Evolutionary conservation across 2,113 vertebrate genomes (phyloP).

Genomic region (Lethenteron reissneri): DNA sequence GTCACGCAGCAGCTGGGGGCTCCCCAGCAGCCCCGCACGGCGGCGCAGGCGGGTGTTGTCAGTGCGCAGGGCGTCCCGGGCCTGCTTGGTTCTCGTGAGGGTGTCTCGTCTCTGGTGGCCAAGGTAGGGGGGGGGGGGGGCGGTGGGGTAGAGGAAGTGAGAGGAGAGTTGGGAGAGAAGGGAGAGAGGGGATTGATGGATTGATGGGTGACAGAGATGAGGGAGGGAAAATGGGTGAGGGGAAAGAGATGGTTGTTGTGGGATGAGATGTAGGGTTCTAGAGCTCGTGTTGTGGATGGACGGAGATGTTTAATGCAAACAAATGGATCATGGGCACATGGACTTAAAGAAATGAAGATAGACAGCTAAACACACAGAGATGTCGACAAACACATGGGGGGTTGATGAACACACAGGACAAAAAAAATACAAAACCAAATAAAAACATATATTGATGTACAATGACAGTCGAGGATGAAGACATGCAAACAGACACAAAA

Average conservation of each 20-base stretch:
- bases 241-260: no score
- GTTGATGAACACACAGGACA: no score
- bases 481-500: not conserved
- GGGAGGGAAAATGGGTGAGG: no score
- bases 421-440: not conserved
- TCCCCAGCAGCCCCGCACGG: constrained; percentile 32
- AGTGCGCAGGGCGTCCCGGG: constrained; percentile 19
- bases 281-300: no score
- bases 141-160: no score
- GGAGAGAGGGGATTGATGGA: no score
- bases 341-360: not conserved
- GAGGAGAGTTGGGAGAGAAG: no score
- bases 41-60: constrained; percentile 27
- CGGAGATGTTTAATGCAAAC: no score
- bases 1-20: constrained; percentile 29
- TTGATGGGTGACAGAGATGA: no score
- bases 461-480: not conserved
- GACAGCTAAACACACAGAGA: not conserved
- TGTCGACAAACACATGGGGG: not conserved
- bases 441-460: not conserved
- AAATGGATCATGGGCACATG: not conserved
- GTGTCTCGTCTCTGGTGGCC: constrained; percentile 17
- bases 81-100: constrained; percentile 27
- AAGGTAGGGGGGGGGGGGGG: not conserved
- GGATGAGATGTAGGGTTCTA: no score